Evolutionary conservation across 2,113 vertebrate genomes (phyloP).

Genomic region (Loxodonta africana): DNA sequence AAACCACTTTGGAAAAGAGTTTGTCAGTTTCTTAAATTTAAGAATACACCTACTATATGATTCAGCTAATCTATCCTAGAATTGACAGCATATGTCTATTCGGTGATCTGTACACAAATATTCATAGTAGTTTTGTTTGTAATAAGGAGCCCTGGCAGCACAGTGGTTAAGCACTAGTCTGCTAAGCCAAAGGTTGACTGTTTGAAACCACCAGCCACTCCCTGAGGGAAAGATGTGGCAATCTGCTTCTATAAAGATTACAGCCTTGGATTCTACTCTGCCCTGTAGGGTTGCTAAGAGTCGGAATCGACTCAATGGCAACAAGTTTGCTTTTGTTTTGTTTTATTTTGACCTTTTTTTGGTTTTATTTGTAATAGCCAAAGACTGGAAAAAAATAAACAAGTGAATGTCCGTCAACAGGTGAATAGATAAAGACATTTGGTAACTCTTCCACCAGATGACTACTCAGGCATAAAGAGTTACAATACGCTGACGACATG

Average conservation of each 20-base stretch:
- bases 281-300: no score
- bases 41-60: not conserved
- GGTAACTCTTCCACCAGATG: no score
- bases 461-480: no score
- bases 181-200: not conserved
- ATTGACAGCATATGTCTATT: not conserved
- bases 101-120: not conserved
- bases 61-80: not conserved
- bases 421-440: no score
- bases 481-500: rapidly evolving
- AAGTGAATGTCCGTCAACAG: no score
- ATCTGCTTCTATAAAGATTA: not conserved
- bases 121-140: not conserved
- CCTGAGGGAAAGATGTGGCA: not conserved
- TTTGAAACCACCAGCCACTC: not conserved
- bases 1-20: not conserved
- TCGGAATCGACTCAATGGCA: no score
- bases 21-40: not conserved
- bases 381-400: no score
- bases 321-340: no score
- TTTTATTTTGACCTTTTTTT: no score
- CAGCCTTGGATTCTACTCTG: no score
- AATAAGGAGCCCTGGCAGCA: not conserved
- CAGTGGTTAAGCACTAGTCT: not conserved
- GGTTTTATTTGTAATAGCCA: no score